Evolutionary conservation across 1,140 invertebrate species (phyloP).

Genomic region (Oryctes rhinoceros): DNA sequence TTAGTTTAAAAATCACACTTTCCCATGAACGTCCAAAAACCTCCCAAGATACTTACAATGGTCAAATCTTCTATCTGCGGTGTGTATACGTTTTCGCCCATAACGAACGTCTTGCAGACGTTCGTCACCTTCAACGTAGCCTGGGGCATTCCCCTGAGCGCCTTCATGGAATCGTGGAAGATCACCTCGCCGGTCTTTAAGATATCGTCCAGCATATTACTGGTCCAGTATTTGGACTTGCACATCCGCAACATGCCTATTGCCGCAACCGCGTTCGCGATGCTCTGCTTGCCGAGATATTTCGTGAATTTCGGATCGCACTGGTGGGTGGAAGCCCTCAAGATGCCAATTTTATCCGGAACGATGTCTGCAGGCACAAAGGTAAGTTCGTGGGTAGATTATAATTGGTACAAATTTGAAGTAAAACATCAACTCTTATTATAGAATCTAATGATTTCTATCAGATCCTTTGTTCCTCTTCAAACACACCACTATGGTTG

Average conservation of each 20-base stretch:
- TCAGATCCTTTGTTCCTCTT: no score
- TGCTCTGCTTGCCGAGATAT: constrained; percentile 52
- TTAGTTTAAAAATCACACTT: no score
- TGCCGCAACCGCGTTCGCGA: constrained; percentile 54
- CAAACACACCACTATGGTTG: no score
- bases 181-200: constrained; percentile 52
- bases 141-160: background rate
- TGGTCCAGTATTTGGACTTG: constrained; percentile 54
- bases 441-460: no score
- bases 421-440: no score
- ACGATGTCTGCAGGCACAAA: constrained; percentile 46
- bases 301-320: constrained; percentile 53
- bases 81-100: constrained; percentile 50
- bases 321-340: constrained; percentile 53
- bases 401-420: no score
- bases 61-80: constrained; percentile 45
- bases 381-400: no score
- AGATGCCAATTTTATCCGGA: constrained; percentile 48
- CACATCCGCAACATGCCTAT: constrained; percentile 52
- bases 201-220: constrained; percentile 52
- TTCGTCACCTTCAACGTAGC: constrained; percentile 38
- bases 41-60: background rate
- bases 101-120: constrained; percentile 46
- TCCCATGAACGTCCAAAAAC: background rate
- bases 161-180: constrained; percentile 45